Conservation (phyloP, 2,113 vertebrate species). For the Pomatostomus ruficeps region DNA sequence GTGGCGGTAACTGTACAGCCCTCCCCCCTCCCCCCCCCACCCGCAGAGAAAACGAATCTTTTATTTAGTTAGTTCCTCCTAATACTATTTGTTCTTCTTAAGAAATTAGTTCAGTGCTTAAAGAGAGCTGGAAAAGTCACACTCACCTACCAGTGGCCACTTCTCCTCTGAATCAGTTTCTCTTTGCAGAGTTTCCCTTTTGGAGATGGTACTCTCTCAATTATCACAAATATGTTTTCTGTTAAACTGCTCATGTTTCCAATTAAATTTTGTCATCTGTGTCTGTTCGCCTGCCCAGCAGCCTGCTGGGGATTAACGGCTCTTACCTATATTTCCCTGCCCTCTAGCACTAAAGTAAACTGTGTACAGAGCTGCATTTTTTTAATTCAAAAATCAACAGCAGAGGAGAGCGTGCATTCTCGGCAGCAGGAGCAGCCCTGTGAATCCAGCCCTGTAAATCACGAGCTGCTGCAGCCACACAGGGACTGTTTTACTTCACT, state of each 20-base stretch:
- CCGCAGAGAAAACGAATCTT: neutral
- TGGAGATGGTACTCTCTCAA: conserved; percentile 68
- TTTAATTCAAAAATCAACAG: conserved; percentile 83
- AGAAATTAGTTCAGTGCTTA: neutral
- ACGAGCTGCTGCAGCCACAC: conserved; percentile 29
- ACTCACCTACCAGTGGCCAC: conserved; percentile 54
- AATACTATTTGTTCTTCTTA: neutral
- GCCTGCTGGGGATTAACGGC: conserved; percentile 80
- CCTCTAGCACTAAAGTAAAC: conserved; percentile 70
- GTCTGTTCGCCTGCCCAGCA: conserved; percentile 73
- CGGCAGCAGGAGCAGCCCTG: conserved; percentile 61
- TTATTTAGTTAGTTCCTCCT: neutral
- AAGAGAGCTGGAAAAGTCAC: conserved; percentile 29
- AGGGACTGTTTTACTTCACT: conserved; percentile 59
- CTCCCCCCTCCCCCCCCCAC: neutral
- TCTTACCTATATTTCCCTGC: conserved; percentile 75
- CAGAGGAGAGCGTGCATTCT: conserved; percentile 35
- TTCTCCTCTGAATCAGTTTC: conserved; percentile 54
- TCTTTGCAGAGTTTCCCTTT: conserved; percentile 60
- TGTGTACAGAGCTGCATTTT: conserved; percentile 69
- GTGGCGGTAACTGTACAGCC: neutral
- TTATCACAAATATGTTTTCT: conserved; percentile 75
- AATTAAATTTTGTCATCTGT: conserved; percentile 80
- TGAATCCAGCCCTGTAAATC: conserved; percentile 58
- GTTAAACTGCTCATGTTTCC: conserved; percentile 79